Evolutionary conservation across 2,113 vertebrate genomes (phyloP).

Genomic region (Pteropus alecto): DNA sequence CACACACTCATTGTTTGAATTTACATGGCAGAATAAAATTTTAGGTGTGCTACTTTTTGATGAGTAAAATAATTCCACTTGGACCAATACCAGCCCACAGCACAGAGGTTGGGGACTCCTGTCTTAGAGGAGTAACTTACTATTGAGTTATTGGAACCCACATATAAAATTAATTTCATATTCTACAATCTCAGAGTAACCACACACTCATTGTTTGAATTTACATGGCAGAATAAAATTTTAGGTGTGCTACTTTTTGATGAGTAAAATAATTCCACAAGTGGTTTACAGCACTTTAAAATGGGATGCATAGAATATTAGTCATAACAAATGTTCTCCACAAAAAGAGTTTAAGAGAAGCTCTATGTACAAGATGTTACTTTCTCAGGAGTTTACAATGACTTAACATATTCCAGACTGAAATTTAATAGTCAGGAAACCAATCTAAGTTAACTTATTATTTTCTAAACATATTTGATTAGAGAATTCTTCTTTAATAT

Average conservation of each 20-base stretch:
- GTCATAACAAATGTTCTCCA: not conserved
- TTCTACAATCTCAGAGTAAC: not conserved
- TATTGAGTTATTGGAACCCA: not conserved
- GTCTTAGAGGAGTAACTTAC: not conserved
- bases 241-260: not conserved
- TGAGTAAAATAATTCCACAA: not conserved
- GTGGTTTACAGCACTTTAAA: not conserved
- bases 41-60: not conserved
- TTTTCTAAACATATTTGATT: slow-evolving; percentile 10
- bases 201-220: not conserved
- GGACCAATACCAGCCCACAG: too few relatives aligned
- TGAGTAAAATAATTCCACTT: not conserved
- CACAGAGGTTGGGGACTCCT: not conserved
- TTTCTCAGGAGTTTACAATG: not conserved
- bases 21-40: not conserved
- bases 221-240: not conserved
- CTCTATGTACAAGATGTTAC: not conserved
- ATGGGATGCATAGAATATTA: not conserved
- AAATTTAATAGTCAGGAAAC: not conserved
- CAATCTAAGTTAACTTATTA: not conserved
- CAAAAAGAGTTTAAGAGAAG: not conserved
- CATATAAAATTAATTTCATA: not conserved
- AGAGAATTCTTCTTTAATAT: not conserved
- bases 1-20: not conserved
- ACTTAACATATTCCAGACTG: not conserved